Evolutionary conservation across 2,888 invertebrate genomes (phyloP).

Genomic region (Acleris sparsana): DNA sequence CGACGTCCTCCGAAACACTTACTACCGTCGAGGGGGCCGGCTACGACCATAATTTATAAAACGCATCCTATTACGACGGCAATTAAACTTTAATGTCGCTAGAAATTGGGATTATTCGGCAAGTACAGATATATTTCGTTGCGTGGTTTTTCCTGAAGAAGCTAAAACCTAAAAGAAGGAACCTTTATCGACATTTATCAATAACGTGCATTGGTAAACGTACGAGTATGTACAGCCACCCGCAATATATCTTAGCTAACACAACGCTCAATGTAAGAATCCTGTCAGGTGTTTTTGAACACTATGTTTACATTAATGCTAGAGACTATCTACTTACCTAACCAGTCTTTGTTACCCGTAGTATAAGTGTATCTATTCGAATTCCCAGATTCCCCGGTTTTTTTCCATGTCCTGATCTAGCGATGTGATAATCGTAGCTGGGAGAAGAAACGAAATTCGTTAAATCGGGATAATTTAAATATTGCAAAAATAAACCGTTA

Average conservation of each 20-base stretch:
- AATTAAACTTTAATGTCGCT: slow-evolving; percentile 54
- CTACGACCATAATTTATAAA: slow-evolving; percentile 62
- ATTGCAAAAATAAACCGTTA: slow-evolving; percentile 63
- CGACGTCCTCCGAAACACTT: slow-evolving; percentile 45
- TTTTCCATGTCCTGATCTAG: not conserved
- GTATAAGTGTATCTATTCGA: too few relatives aligned
- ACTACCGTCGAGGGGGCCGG: slow-evolving; percentile 52
- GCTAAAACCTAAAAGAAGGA: too few relatives aligned
- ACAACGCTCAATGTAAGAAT: too few relatives aligned
- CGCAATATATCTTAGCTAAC: too few relatives aligned
- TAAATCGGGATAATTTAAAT: slow-evolving; percentile 19
- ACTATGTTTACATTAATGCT: too few relatives aligned
- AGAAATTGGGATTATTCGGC: slow-evolving; percentile 32
- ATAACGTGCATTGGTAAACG: too few relatives aligned
- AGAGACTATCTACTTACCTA: too few relatives aligned
- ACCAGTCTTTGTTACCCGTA: too few relatives aligned
- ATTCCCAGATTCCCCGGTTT: too few relatives aligned
- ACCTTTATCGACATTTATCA: too few relatives aligned
- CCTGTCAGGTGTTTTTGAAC: too few relatives aligned
- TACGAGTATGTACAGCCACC: too few relatives aligned
- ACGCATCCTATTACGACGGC: slow-evolving; percentile 59
- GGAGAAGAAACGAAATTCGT: slow-evolving; percentile 1
- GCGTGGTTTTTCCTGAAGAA: not conserved
- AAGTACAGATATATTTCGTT: slow-evolving; percentile 9
- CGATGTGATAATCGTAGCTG: not conserved